Evolutionary conservation across 1,140 invertebrate species (phyloP).

Genomic region (Pogonomyrmex barbatus): DNA sequence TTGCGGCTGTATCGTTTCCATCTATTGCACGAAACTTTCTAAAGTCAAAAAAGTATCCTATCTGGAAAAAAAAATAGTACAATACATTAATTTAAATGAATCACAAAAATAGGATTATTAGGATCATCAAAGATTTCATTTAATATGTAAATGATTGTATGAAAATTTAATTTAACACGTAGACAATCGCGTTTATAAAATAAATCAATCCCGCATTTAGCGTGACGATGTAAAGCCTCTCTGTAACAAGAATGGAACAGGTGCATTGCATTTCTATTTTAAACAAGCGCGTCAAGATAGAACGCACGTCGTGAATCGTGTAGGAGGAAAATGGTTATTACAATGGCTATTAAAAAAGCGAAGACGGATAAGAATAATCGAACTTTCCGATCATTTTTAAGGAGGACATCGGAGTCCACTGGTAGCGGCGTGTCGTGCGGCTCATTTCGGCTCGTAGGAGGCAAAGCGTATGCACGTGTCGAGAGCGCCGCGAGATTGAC

Average conservation of each 20-base stretch:
- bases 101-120: no score
- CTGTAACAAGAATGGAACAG: conserved; percentile 20
- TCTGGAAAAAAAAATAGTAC: conserved; percentile 65
- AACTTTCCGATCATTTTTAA: conserved; percentile 3
- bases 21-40: conserved; percentile 66
- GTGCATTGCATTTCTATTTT: conserved; percentile 45
- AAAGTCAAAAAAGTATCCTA: conserved; percentile 64
- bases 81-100: conserved; percentile 5
- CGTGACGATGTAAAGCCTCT: background rate
- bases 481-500: background rate
- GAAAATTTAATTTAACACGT: background rate
- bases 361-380: conserved; percentile 7
- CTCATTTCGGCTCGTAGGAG: background rate
- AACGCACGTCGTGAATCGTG: background rate
- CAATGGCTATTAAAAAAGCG: conserved; percentile 36
- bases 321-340: conserved; percentile 17
- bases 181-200: background rate
- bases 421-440: background rate
- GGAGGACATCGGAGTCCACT: background rate
- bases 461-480: conserved; percentile 12
- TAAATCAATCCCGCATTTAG: conserved; percentile 11
- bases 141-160: background rate
- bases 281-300: conserved; percentile 25
- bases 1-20: conserved; percentile 52
- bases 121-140: background rate